A percentile compares a stretch with the other conserved stretches of the same genome.
Evolutionary conservation across 2,888 invertebrate genomes (phyloP).

Genomic region (Endomychus coccineus): DNA sequence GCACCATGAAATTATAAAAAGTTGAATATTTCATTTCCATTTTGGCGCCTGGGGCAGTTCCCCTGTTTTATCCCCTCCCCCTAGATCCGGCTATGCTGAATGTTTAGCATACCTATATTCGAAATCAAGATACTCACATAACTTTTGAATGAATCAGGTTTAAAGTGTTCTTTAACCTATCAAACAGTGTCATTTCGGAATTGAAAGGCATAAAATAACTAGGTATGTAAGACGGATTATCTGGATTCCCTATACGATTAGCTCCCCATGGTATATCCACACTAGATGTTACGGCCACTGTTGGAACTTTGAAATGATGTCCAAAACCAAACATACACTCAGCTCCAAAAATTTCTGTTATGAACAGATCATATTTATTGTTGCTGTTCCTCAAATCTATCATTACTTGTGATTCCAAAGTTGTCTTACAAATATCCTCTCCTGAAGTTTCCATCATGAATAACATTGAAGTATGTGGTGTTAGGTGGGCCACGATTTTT

Average conservation of each 20-base stretch:
- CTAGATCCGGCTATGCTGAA: too few species aligned
- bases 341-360: conserved; percentile 53
- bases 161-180: conserved; percentile 47
- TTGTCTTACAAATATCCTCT: conserved; percentile 25
- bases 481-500: too few species aligned
- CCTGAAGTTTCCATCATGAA: too few species aligned
- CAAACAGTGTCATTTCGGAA: conserved; percentile 46
- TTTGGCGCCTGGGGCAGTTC: too few species aligned
- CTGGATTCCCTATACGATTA: conserved; percentile 49
- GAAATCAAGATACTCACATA: too few species aligned
- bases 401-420: conserved; percentile 28
- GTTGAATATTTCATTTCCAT: too few species aligned
- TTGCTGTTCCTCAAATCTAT: conserved; percentile 20
- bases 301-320: conserved; percentile 49
- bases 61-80: too few species aligned
- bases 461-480: too few species aligned
- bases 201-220: conserved; percentile 49
- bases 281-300: conserved; percentile 51
- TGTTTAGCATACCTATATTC: too few species aligned
- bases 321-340: conserved; percentile 56
- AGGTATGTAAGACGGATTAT: conserved; percentile 54
- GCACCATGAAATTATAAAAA: too few species aligned
- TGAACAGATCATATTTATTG: conserved; percentile 39
- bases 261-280: conserved; percentile 52
- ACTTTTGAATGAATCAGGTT: conserved; percentile 9